These are phyloP conservation scores for Scrobipalpa atriplicella DNA, from an alignment of 2,888 invertebrate species.

Conservation along the genomic window DNA sequence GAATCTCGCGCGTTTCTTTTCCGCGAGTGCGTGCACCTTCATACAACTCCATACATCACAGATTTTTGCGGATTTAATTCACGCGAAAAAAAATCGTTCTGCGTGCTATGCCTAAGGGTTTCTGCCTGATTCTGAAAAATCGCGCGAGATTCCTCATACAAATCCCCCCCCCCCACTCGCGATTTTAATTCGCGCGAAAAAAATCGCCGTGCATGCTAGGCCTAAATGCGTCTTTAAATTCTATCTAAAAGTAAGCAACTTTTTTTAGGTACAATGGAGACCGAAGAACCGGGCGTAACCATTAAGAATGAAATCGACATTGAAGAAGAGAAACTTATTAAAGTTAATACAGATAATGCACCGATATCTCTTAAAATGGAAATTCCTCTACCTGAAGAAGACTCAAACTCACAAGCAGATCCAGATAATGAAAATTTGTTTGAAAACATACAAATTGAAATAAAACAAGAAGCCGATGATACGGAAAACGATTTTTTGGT, in stretches of 20 bases:
- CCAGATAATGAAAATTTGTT: background rate
- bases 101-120: no score
- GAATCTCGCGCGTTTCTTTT: no score
- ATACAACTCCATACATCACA: no score
- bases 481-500: constrained; percentile 16
- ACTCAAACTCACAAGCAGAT: background rate
- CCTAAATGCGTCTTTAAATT: no score
- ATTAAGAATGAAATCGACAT: constrained; percentile 17
- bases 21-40: no score
- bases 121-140: background rate
- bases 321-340: constrained; percentile 1
- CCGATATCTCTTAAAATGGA: background rate
- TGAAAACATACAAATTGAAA: background rate
- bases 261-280: constrained; percentile 5
- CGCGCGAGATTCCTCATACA: no score
- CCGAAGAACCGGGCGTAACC: constrained; percentile 19
- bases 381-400: no score
- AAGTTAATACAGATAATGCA: background rate
- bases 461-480: constrained; percentile 5
- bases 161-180: no score
- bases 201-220: no score
- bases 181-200: no score
- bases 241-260: background rate
- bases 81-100: no score
- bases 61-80: no score